Evolutionary conservation across 2,113 vertebrate genomes (phyloP).

Genomic region (Chiloscyllium plagiosum): DNA sequence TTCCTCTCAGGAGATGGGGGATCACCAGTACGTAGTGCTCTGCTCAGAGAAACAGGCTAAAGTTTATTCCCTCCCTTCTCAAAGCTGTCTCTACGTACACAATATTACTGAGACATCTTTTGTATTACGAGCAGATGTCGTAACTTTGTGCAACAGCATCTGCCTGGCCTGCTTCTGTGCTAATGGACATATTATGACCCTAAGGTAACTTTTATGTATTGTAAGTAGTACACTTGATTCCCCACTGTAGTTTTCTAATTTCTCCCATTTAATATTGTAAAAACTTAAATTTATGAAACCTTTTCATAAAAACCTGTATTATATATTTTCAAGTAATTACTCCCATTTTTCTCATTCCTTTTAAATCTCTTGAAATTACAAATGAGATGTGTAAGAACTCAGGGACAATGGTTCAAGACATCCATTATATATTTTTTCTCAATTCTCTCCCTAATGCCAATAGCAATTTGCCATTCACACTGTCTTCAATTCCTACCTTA

Average conservation of each 20-base stretch:
- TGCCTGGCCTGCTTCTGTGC: conserved; percentile 95
- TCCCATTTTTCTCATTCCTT: background rate
- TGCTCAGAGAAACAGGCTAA: conserved; percentile 98
- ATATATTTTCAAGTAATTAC: background rate
- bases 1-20: conserved; percentile 76
- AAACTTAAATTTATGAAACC: background rate
- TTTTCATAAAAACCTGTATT: background rate
- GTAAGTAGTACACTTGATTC: background rate
- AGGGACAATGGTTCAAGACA: background rate
- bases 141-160: conserved; percentile 80
- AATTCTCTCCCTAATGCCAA: background rate
- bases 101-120: conserved; percentile 98
- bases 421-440: background rate
- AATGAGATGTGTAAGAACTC: background rate
- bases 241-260: background rate
- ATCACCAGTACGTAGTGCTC: conserved; percentile 85
- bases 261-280: background rate
- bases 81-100: conserved; percentile 87
- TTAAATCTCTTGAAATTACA: background rate
- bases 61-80: conserved; percentile 93
- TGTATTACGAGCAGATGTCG: conserved; percentile 79
- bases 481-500: conserved; percentile 1
- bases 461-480: background rate
- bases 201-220: conserved; percentile 67
- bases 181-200: conserved; percentile 92